Evolutionary conservation across 2,113 vertebrate species (phyloP), one percentile per base, ranked within the genome.

Genomic region (Scortum barcoo): DNA sequence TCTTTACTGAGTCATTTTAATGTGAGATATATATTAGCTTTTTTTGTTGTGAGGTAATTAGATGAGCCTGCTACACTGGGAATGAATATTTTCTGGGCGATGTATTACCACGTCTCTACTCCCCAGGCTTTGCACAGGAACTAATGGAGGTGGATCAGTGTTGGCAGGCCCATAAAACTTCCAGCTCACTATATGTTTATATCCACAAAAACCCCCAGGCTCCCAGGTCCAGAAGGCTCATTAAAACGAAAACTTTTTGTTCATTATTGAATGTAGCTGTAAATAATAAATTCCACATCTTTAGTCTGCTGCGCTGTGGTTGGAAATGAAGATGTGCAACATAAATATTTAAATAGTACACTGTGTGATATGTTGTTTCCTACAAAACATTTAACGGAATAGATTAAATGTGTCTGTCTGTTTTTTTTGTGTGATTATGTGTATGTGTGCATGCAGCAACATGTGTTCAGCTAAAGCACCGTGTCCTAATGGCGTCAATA

Each of bases 181-280:
- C 9, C 36, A 61, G 56, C 62, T 53, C 57, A 78, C 40, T 62
- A 44, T 67, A 77, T 72, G 33, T 77, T 86, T 46, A 68, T 62
- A 78, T 51, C 78, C 56, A 70, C 28, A 26, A 74, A 77, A 78
- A 74, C n/a, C n/a, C n/a, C n/a, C 16, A 63, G 53, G 24, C 78
- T 71, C 78, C 56, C 28, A 17, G 54, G 62, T 84, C 75, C 67
- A 84, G 56, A 75, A 72, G 30, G 54, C 20, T 60, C 75, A 82
- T 85, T 89, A 84, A 84, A 88, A 76, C 63, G 36, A 28, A 60
- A 78, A 83, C 30, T 69, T 83, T 84, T 48, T 78, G 63, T 82
- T 88, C 70, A 78, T 83, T 58, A 78, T 78, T 85, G 38, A 83
- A 81, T 50, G 51, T 60, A 71, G 46, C 36, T 75, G 16, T 81